Evolutionary conservation across 2,113 vertebrate genomes (phyloP).

Genomic region (Oenanthe oenanthe): DNA sequence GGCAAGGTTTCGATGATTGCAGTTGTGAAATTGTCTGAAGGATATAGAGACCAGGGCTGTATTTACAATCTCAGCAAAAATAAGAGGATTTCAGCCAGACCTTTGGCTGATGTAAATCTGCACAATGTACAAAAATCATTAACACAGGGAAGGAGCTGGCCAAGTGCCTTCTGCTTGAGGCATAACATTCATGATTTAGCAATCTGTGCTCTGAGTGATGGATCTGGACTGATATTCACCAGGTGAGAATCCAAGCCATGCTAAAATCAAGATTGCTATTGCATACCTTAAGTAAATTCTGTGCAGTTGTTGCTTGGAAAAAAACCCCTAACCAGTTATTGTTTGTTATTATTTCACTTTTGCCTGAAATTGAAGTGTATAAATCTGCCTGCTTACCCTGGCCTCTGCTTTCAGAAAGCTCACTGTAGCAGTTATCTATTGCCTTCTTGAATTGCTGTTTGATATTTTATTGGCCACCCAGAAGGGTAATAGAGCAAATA

Average conservation of each 20-base stretch:
- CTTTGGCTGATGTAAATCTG: constrained; percentile 33
- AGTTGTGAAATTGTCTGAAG: background rate
- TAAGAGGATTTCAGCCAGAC: constrained; percentile 15
- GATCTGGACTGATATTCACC: constrained; percentile 1
- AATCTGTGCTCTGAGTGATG: background rate
- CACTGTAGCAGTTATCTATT: background rate
- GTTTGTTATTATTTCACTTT: background rate
- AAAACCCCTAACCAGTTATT: background rate
- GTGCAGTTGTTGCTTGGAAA: background rate
- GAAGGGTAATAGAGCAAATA: constrained; percentile 21
- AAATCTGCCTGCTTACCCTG: background rate
- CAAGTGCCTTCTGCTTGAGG: constrained; percentile 22
- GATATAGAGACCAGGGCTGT: background rate
- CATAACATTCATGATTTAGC: constrained; percentile 15
- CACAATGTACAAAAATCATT: constrained; percentile 46
- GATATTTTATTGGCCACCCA: constrained; percentile 47
- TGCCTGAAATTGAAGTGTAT: background rate
- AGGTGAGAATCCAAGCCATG: constrained; percentile 9
- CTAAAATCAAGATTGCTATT: background rate
- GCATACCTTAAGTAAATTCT: background rate
- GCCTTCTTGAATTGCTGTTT: constrained; percentile 1
- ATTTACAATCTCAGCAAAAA: constrained; percentile 42
- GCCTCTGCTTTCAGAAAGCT: background rate
- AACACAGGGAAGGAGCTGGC: constrained; percentile 26
- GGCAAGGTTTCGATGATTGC: background rate